These are phyloP conservation scores for Stenotaenia linearis DNA, from an alignment of 2,888 invertebrate genomes.

Conservation along the genomic window DNA sequence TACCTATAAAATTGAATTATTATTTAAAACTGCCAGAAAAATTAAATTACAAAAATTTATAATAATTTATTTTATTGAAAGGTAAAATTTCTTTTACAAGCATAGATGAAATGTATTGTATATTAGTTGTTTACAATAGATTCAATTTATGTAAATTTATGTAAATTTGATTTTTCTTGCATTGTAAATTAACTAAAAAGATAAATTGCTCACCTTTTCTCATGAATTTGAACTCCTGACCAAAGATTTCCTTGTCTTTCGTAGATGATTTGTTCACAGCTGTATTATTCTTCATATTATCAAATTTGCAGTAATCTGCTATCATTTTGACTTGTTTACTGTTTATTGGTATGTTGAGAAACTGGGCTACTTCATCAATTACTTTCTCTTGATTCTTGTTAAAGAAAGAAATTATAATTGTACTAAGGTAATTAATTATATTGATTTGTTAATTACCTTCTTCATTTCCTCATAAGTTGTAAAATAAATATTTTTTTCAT, in stretches of 20 bases:
- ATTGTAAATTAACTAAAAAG: not conserved
- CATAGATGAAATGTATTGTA: too few relatives aligned
- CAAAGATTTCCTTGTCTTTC: not conserved
- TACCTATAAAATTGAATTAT: not conserved
- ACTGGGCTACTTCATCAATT: not conserved
- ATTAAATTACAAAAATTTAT: too few relatives aligned
- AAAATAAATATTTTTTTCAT: not conserved
- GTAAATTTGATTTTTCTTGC: too few relatives aligned
- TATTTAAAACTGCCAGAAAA: too few relatives aligned
- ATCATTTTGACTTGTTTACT: not conserved
- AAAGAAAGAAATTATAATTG: too few relatives aligned
- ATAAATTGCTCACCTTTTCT: not conserved
- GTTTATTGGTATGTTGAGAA: not conserved
- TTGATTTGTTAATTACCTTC: not conserved
- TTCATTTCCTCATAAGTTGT: not conserved
- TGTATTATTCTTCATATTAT: not conserved
- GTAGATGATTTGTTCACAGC: not conserved
- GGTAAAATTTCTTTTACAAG: too few relatives aligned
- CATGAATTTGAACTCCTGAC: not conserved
- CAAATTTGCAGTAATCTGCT: not conserved
- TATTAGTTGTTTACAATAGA: too few relatives aligned
- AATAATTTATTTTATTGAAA: too few relatives aligned
- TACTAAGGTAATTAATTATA: too few relatives aligned
- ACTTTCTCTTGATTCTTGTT: not conserved
- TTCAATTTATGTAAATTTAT: not conserved